These are phyloP conservation scores for Forbesichthys agassizii DNA, from an alignment of 2,113 vertebrate species.

Conservation along the genomic window DNA sequence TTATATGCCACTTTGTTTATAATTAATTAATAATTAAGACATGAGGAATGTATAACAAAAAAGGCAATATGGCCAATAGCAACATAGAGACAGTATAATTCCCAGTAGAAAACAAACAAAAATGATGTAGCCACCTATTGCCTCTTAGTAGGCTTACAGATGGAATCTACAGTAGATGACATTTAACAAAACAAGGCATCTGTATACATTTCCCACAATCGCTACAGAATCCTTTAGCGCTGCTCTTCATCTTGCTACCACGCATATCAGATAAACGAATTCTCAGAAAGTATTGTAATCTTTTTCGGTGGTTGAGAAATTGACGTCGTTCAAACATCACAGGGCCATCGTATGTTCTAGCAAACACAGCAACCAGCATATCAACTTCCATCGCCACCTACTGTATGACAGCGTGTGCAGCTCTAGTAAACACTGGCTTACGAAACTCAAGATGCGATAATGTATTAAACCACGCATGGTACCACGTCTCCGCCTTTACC, in stretches of 20 bases:
- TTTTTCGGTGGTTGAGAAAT: conserved; percentile 13
- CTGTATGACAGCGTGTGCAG: conserved; percentile 14
- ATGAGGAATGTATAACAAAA: no score
- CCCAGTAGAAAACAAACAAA: no score
- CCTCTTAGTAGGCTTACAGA: no score
- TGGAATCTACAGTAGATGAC: no score
- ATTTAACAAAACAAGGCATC: no score
- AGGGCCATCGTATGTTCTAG: conserved; percentile 14
- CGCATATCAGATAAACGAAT: not conserved
- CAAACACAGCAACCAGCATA: conserved; percentile 4
- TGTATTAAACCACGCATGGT: conserved; percentile 45
- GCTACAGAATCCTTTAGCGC: no score
- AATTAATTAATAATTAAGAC: no score
- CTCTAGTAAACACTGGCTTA: conserved; percentile 8
- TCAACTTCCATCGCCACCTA: conserved; percentile 40
- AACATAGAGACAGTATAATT: no score
- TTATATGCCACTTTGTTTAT: no score
- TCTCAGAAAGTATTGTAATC: conserved; percentile 52
- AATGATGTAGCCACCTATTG: no score
- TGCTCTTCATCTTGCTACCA: not conserved
- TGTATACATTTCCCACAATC: no score
- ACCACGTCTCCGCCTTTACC: conserved; percentile 47
- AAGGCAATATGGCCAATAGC: no score
- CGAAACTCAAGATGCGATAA: conserved; percentile 41
- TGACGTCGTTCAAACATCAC: conserved; percentile 53